These are phyloP conservation scores for Maniola jurtina DNA, from an alignment of 1,140 invertebrate species.

Conservation along the genomic window DNA sequence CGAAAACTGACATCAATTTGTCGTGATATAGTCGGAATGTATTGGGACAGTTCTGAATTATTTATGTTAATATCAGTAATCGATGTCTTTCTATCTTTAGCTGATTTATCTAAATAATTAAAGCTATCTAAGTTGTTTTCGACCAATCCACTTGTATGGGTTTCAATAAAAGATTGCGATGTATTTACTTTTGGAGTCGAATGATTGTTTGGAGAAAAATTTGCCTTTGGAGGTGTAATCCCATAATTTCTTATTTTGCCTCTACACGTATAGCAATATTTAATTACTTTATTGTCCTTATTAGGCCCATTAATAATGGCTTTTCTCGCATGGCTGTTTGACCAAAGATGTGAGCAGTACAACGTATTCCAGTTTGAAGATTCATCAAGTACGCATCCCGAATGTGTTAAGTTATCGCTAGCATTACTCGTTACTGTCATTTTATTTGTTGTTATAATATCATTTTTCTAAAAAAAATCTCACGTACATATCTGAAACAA, in stretches of 20 bases:
- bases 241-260: slow-evolving; percentile 73
- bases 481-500: slow-evolving; percentile 15
- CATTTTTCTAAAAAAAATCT: slow-evolving; percentile 7
- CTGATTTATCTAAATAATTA: slow-evolving; percentile 16
- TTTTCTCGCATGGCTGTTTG: slow-evolving; percentile 54
- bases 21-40: slow-evolving; percentile 72
- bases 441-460: slow-evolving; percentile 19
- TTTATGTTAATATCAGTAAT: slow-evolving; percentile 28
- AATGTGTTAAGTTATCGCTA: slow-evolving; percentile 14
- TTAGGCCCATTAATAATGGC: slow-evolving; percentile 46
- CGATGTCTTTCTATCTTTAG: slow-evolving; percentile 14
- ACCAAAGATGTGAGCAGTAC: slow-evolving; percentile 57
- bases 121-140: slow-evolving; percentile 14
- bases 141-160: not conserved
- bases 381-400: slow-evolving; percentile 19
- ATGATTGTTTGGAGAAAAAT: slow-evolving; percentile 62
- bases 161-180: slow-evolving; percentile 17
- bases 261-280: slow-evolving; percentile 65
- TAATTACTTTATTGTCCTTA: slow-evolving; percentile 48
- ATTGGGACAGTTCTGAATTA: slow-evolving; percentile 32
- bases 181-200: slow-evolving; percentile 66
- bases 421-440: slow-evolving; percentile 27
- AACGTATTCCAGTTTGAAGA: slow-evolving; percentile 30
- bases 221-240: slow-evolving; percentile 47
- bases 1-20: slow-evolving; percentile 63